A percentile compares a stretch with the other conserved stretches of the same genome.
These are phyloP conservation scores for Leptobrachium ailaonicum DNA, from an alignment of 2,113 vertebrate species.

Conservation along the genomic window DNA sequence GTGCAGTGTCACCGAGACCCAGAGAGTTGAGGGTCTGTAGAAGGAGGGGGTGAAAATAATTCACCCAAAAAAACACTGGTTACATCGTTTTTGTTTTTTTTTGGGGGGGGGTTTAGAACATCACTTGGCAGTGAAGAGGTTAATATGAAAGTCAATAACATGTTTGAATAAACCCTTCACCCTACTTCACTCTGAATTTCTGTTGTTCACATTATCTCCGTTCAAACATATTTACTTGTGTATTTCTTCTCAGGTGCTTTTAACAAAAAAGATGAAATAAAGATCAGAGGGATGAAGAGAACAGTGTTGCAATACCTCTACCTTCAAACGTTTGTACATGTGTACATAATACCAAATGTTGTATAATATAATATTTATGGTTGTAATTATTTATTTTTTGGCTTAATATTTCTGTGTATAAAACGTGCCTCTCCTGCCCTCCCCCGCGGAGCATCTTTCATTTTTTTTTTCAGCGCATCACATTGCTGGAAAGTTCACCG, in stretches of 20 bases:
- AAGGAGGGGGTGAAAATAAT: no score
- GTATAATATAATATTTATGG: slow-evolving; percentile 85
- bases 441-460: slow-evolving; percentile 57
- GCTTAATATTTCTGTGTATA: slow-evolving; percentile 83
- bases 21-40: no score
- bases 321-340: slow-evolving; percentile 63
- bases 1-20: no score
- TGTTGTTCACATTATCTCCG: no score
- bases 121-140: no score
- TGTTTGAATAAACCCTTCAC: no score
- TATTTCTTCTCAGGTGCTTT: slow-evolving; percentile 60
- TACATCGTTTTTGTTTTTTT: no score
- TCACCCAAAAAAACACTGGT: no score
- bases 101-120: no score
- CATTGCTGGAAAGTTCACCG: slow-evolving; percentile 6
- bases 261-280: slow-evolving; percentile 55
- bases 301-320: slow-evolving; percentile 78
- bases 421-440: slow-evolving; percentile 76
- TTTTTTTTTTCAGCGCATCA: slow-evolving; percentile 9
- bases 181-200: no score
- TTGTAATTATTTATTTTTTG: slow-evolving; percentile 83
- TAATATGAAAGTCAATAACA: no score
- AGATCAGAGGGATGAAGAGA: slow-evolving; percentile 72
- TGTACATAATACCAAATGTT: slow-evolving; percentile 65
- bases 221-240: neutral